These are phyloP conservation scores for Rhegmatorhina hoffmannsi DNA, from an alignment of 2,113 vertebrate genomes.

Conservation along the genomic window DNA sequence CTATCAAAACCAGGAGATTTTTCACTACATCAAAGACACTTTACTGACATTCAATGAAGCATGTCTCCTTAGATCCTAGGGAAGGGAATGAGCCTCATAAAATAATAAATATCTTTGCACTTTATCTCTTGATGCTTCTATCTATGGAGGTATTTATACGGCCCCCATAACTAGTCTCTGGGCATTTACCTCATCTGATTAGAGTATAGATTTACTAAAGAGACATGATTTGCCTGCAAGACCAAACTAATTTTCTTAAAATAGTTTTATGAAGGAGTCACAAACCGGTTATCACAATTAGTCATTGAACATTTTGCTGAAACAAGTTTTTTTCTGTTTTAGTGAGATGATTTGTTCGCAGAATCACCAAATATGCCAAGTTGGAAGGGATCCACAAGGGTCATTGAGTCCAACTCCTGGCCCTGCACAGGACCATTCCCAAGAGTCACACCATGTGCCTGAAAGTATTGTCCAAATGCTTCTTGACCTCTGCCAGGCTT, in stretches of 20 bases:
- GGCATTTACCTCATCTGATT: conserved; percentile 1
- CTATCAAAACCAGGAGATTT: not conserved
- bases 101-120: conserved; percentile 34
- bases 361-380: not conserved
- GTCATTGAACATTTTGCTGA: not conserved
- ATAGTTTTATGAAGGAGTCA: not conserved
- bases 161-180: not conserved
- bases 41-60: not conserved
- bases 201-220: not conserved
- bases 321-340: not conserved
- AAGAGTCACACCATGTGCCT: not conserved
- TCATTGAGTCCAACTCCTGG: not conserved
- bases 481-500: not conserved
- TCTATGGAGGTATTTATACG: conserved; percentile 51
- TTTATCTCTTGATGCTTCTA: conserved; percentile 35
- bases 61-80: not conserved
- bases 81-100: conserved; percentile 37
- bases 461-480: not conserved
- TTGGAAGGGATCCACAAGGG: not conserved
- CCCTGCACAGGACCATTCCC: not conserved
- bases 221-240: not conserved
- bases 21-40: not conserved
- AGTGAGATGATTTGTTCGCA: not conserved
- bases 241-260: not conserved
- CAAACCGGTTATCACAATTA: not conserved